These are phyloP conservation scores for Scopus umbretta DNA, from an alignment of 2,113 vertebrate species.

Conservation along the genomic window DNA sequence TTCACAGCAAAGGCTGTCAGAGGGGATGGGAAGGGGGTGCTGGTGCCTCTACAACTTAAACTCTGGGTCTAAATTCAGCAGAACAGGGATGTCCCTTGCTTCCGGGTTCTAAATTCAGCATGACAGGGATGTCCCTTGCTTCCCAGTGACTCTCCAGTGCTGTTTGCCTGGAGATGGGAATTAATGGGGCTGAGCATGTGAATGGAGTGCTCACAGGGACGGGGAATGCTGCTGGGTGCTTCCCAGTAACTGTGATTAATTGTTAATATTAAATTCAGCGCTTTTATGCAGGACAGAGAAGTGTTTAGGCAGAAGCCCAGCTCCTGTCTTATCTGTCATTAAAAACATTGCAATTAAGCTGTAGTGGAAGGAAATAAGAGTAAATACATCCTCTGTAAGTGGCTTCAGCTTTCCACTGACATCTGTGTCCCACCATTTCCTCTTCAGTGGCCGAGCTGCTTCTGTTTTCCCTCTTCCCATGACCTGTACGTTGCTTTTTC, in stretches of 20 bases:
- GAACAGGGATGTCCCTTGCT: not conserved
- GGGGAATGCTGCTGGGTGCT: not conserved
- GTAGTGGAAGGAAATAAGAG: slow-evolving; percentile 24
- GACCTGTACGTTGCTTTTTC: not conserved
- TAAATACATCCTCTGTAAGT: not conserved
- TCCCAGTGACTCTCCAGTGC: not conserved
- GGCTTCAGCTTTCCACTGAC: not conserved
- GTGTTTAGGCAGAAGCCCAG: not conserved
- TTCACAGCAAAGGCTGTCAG: not conserved
- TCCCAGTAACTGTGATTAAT: not conserved
- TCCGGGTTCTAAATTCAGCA: not conserved
- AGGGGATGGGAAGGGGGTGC: not conserved
- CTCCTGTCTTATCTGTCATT: not conserved
- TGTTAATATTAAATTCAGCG: not conserved
- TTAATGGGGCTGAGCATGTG: not conserved
- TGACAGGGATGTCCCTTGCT: not conserved
- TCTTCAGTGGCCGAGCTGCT: not conserved
- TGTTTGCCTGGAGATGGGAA: not conserved
- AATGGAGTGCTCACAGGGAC: accelerated
- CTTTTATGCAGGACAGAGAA: not conserved
- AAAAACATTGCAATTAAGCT: not conserved
- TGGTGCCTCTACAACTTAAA: not conserved
- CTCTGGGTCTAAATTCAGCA: not conserved
- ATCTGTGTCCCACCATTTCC: slow-evolving; percentile 9
- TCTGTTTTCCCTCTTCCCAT: slow-evolving; percentile 28